Evolutionary conservation across 2,888 invertebrate species (phyloP), one percentile per base, ranked within the genome.

Genomic region (Lasioglossum leucozonium): DNA sequence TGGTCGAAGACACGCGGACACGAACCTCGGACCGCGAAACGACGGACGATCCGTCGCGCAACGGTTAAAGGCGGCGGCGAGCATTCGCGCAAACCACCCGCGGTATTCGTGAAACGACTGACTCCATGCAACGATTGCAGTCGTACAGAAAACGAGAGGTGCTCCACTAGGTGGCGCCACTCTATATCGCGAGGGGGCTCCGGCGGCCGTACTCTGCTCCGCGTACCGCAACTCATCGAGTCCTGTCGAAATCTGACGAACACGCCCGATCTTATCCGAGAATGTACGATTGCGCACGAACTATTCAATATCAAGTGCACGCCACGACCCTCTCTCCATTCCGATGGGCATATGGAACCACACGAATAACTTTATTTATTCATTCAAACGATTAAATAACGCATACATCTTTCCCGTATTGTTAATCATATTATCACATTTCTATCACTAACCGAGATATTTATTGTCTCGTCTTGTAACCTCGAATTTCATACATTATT

Each of bases 91-190:
- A 89, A 93, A 92, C 90, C 92, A 92, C 91, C 91, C 93, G 92
- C 93, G 92, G 91, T 92, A 92, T 91, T 93, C 93, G 92, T 92
- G 92, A 93, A 94, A 94, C 93, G 92, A 94, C 94, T 94, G 94
- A 94, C 92, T 93, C 90, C 91, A 92, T 91, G 92, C 92, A 91
- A 92, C 93, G 91, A 94, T 91, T 91, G 91, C 92, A 92, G 90
- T 90, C 90, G 86, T 88, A 84, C 87, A 87, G 81, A 90, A 86
- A 88, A 91, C 85, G 89, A 84, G 88, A 82, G 79, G 71, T 83
- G 79, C 84, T 79, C 90, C 94, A 87, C 77, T 87, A 93, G 94
- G 88, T 92, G 94, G 94, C 93, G 89, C 81, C 90, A 91, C 89
- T 6, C 79, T 89, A 90, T 90, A 90, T 91, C 91, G 79, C 81